Base-by-base conservation (phyloP, 2,797 vertebrate species). In the Anguilla pacifica region DNA sequence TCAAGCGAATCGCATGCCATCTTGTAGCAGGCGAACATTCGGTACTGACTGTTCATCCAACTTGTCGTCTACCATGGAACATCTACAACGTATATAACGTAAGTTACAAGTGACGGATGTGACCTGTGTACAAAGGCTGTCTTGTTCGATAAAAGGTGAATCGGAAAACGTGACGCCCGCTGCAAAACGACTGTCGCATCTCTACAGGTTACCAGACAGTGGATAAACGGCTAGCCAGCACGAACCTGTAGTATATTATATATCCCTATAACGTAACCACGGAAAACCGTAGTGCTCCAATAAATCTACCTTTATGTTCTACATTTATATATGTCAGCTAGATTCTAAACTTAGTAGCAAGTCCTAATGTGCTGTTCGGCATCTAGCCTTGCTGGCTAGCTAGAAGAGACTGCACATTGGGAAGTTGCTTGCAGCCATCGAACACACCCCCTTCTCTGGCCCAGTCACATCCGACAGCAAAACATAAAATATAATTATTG, bases 401-500 rank as follows among this genome's bases (percentile, higher is more conserved):
- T 31, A 17, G 2, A 17, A 15, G n/a, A 70, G 25, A 70, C 25
- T 7, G n/a, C 64, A 67, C 64, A 77, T 39, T 35, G 25, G 35
- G 28, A 77, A 35, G 72, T 13, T 17, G n/a, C 72, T 77, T 15
- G 6, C 28, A 4, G 6, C 28, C 10, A 77, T 15, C 28, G 72
- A 77, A 77, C 72, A 77, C 72, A 77, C 72, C 72, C 72, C 72
- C 72, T 77, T 77, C 3, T 77, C 31, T 31, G 72, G 72, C 72
- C 72, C 35, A 35, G 72, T 35, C 72, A 39, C 39, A 77, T 77
- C 31, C 35, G n/a, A 70, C 64, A 28, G 64, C n/a, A 59, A 59
- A 59, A 17, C 15, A 17, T 2, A 59, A 59, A 15, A 59, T 59
- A 2, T 55, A 55, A 46, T 46, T 46, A 59, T 59, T 19, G 57